A percentile compares a stretch with the other conserved stretches of the same genome.
Conservation (phyloP, 2,888 invertebrate species). For the Ectobius pallidus region DNA sequence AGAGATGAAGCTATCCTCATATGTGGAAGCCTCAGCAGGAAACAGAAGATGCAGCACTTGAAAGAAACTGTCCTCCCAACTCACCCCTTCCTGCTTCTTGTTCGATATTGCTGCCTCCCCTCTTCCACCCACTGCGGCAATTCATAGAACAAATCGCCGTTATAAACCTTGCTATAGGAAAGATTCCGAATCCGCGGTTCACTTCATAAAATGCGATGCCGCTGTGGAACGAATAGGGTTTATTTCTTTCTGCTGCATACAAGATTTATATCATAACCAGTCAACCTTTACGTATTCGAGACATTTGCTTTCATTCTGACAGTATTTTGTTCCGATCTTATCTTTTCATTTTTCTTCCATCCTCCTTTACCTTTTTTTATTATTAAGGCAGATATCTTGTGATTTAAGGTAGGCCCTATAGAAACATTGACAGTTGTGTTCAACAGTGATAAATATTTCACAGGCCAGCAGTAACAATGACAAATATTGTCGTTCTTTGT, state of each 20-base stretch:
- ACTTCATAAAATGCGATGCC: conserved; percentile 17
- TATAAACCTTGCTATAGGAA: conserved; percentile 11
- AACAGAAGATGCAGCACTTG: background rate
- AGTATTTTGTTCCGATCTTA: background rate
- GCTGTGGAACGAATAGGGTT: background rate
- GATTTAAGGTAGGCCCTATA: background rate
- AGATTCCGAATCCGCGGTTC: background rate
- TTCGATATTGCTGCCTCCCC: background rate
- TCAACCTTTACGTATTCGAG: background rate
- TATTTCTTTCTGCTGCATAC: conserved; percentile 15
- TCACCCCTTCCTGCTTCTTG: background rate
- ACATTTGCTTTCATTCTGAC: background rate
- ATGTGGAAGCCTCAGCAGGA: too few relatives aligned
- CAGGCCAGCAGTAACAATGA: background rate
- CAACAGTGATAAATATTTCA: background rate
- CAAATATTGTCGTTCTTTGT: background rate
- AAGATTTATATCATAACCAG: conserved; percentile 4
- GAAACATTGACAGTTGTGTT: background rate
- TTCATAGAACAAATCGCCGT: conserved; percentile 15
- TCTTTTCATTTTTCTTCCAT: background rate
- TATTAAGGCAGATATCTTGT: background rate
- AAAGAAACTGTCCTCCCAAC: background rate
- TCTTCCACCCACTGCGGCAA: conserved; percentile 2
- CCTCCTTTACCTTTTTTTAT: background rate
- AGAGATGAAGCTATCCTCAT: too few relatives aligned